phyloP scores from a whole-genome alignment of 2,113 vertebrate genomes.

The Neolamprologus falcicula region DNA sequence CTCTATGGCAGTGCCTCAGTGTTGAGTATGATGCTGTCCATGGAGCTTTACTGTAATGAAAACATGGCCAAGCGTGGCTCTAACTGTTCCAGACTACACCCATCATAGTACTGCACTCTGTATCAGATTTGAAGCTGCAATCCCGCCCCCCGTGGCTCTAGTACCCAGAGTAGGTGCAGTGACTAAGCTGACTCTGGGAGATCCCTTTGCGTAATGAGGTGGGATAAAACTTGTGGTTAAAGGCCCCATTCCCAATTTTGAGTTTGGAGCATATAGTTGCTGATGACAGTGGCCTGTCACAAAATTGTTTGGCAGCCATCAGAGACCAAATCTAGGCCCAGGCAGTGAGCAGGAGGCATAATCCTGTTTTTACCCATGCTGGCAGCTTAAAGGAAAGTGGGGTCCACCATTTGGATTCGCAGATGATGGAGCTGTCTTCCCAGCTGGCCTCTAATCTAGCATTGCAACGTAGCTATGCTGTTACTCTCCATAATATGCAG shows the following conservation, averaged over 20 bases:
- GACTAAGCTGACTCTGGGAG: background rate
- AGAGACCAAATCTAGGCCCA: slow-evolving; percentile 48
- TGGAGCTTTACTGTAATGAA: slow-evolving; percentile 23
- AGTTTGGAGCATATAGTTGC: background rate
- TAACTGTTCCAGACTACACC: background rate
- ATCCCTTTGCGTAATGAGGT: background rate
- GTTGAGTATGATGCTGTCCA: background rate
- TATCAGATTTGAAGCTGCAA: background rate
- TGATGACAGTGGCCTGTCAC: slow-evolving; percentile 25
- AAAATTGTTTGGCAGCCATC: slow-evolving; percentile 35
- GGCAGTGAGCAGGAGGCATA: slow-evolving; percentile 59
- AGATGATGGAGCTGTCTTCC: slow-evolving; percentile 64
- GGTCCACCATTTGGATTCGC: slow-evolving; percentile 65
- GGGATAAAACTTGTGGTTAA: background rate
- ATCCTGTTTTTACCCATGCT: slow-evolving; percentile 65
- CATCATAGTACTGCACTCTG: background rate
- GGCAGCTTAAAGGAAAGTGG: slow-evolving; percentile 57
- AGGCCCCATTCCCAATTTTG: background rate
- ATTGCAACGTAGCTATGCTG: slow-evolving; percentile 13
- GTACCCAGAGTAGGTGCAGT: background rate
- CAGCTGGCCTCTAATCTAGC: slow-evolving; percentile 66
- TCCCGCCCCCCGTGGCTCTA: background rate
- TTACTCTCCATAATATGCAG: slow-evolving; percentile 31
- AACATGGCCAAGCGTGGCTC: background rate
- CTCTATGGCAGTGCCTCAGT: background rate